A percentile compares a stretch with the other conserved stretches of the same genome.
phyloP scores from a whole-genome alignment of 2,797 vertebrate genomes.

The Kryptolebias ocellatus region DNA sequence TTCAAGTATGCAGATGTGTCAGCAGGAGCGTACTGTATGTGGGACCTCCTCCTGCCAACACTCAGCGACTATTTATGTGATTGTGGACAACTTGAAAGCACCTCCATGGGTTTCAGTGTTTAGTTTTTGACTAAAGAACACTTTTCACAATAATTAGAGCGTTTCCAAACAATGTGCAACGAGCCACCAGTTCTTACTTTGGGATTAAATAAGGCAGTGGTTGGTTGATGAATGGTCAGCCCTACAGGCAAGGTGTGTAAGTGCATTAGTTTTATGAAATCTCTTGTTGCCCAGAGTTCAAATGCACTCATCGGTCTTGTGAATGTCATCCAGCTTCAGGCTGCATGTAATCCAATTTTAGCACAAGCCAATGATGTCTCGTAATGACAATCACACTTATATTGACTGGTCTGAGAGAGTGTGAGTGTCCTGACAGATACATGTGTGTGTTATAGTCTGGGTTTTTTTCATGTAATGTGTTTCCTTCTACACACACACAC shows the following conservation, averaged over 20 bases:
- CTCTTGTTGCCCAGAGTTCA: slow-evolving; percentile 15
- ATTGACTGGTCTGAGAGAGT: slow-evolving; percentile 38
- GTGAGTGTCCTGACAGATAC: slow-evolving; percentile 31
- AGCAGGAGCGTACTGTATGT: too few species aligned
- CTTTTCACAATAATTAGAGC: not conserved
- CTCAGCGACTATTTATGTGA: not conserved
- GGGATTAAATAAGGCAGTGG: slow-evolving; percentile 54
- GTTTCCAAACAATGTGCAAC: slow-evolving; percentile 2
- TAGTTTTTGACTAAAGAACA: not conserved
- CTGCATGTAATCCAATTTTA: slow-evolving; percentile 52
- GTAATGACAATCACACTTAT: slow-evolving; percentile 41
- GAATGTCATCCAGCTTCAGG: slow-evolving; percentile 53
- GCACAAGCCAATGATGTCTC: slow-evolving; percentile 31
- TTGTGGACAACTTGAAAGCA: not conserved
- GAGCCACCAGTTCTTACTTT: slow-evolving; percentile 19
- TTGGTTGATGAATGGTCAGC: slow-evolving; percentile 56
- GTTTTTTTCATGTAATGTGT: slow-evolving; percentile 16
- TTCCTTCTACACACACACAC: slow-evolving; percentile 12
- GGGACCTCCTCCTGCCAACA: not conserved
- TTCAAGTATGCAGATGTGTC: not conserved
- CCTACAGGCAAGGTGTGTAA: slow-evolving; percentile 28
- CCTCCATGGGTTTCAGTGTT: not conserved
- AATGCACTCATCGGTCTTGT: slow-evolving; percentile 44
- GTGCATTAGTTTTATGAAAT: slow-evolving; percentile 12
- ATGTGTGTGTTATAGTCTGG: slow-evolving; percentile 13